Base-by-base conservation (phyloP, 2,797 vertebrate genomes). In the Muscicapa striata region DNA sequence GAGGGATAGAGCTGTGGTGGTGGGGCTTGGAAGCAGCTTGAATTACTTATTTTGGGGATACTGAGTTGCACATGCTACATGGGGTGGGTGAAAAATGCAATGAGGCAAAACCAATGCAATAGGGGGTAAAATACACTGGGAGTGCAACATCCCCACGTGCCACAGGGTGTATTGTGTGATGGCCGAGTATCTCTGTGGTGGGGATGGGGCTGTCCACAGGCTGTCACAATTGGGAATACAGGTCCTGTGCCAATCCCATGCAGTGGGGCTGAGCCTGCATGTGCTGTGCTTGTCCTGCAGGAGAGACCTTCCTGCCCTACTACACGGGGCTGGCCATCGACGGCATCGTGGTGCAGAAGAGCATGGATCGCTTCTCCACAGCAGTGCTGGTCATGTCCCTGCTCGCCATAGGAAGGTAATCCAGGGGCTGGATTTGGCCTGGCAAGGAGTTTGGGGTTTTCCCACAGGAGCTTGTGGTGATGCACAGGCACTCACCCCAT, bases 291-390 rank as follows among this genome's bases (percentile, higher is more conserved):
- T 87, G 19, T 80, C 72, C 1, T 62, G 29, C 76, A 99, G 99
- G 99, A 91, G 99, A 99, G 95, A 98, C 98, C 49, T 99, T 99
- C 93, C 98, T 99, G 55, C 99, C 99, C 2, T 99, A 97, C 96
- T 99, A 98, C 97, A 99, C 98, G 0, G 99, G 99, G 40, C 96
- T 98, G 80, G 98, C 98, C 81, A 99, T 99, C 3, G 99, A 99
- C 1, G 98, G 98, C 66, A 99, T 99, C 5, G 98, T 99, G 95
- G 98, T 98, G 93, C 98, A 99, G 93, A 98, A 99, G 94, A 99
- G 98, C 97, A 98, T 99, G 99, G 98, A 98, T 76, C 93, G 98
- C 89, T 99, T 99, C 94, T 97, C 97, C 74, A 98, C 97, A 0
- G 98, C 98, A 0, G 97, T 99, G 82, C 66, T 98, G 45, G 97